Conservation (phyloP, 2,797 vertebrate species). For the Xiphophorus birchmanni region DNA sequence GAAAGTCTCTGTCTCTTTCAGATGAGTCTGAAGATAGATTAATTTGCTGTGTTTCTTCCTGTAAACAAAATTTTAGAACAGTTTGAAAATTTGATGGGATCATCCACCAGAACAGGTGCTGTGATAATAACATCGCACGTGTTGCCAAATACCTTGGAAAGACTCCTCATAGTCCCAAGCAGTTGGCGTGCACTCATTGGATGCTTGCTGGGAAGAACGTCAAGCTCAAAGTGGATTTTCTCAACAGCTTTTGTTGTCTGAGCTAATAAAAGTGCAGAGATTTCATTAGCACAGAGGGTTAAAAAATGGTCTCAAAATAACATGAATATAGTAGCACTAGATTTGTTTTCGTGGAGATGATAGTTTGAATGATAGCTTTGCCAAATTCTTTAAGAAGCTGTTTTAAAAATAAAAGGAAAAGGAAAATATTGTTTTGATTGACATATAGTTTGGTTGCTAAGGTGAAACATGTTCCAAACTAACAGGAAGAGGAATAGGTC, state of each 20-base stretch:
- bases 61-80: conserved; percentile 43
- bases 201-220: conserved; percentile 36
- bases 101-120: conserved; percentile 38
- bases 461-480: no score
- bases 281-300: conserved; percentile 5
- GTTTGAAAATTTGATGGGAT: conserved; percentile 6
- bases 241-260: conserved; percentile 67
- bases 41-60: conserved; percentile 42
- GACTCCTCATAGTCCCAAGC: conserved; percentile 53
- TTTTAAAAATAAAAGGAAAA: not conserved
- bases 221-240: conserved; percentile 78
- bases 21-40: conserved; percentile 35
- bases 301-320: not conserved
- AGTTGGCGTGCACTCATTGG: conserved; percentile 44
- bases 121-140: conserved; percentile 25
- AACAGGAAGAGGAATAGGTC: not conserved
- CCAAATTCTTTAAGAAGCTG: not conserved
- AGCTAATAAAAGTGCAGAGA: conserved; percentile 55
- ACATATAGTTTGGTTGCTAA: not conserved
- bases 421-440: not conserved
- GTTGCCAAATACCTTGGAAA: conserved; percentile 70
- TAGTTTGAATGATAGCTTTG: not conserved
- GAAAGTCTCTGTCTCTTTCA: conserved; percentile 24
- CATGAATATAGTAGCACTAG: not conserved
- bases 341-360: not conserved